Percentiles rank a stretch among this genome's conserved stretches.
Evolutionary conservation across 2,797 vertebrate genomes (phyloP).

Genomic region (Pangasius larnaudii): DNA sequence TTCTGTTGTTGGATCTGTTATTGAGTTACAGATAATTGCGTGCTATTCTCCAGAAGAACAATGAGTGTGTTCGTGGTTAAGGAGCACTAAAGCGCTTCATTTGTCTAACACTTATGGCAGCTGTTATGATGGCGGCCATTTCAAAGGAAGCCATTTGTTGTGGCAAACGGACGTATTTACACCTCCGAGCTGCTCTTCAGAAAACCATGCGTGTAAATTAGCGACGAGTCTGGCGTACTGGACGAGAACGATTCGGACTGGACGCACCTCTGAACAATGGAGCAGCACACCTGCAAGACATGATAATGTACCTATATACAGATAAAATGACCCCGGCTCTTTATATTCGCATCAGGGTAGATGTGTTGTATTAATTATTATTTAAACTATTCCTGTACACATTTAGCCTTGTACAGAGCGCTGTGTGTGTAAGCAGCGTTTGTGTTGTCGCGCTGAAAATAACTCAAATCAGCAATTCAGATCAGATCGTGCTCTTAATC

Average conservation of each 20-base stretch:
- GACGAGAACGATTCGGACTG: conserved; percentile 24
- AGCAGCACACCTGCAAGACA: conserved; percentile 52
- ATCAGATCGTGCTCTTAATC: background rate
- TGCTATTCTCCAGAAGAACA: conserved; percentile 59
- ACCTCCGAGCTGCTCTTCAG: conserved; percentile 39
- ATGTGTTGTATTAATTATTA: conserved; percentile 7
- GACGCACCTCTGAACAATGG: conserved; percentile 38
- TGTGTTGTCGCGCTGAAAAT: background rate
- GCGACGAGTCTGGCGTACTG: conserved; percentile 30
- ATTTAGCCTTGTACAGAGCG: background rate
- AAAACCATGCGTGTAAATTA: conserved; percentile 37
- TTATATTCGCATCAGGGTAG: background rate
- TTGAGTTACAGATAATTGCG: background rate
- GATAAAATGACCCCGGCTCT: conserved; percentile 12
- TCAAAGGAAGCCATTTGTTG: conserved; percentile 66
- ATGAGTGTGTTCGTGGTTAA: conserved; percentile 56
- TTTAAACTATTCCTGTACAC: background rate
- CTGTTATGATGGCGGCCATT: conserved; percentile 69
- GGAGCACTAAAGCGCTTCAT: conserved; percentile 43
- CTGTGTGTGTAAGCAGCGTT: background rate
- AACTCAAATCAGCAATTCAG: background rate
- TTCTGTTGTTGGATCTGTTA: conserved; percentile 26
- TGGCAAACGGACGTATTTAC: conserved; percentile 45
- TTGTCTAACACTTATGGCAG: conserved; percentile 67
- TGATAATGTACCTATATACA: background rate